These are phyloP conservation scores for Holothuria scabra DNA, from an alignment of 53 echinoderm and acorn worm species.

Conservation along the genomic window DNA sequence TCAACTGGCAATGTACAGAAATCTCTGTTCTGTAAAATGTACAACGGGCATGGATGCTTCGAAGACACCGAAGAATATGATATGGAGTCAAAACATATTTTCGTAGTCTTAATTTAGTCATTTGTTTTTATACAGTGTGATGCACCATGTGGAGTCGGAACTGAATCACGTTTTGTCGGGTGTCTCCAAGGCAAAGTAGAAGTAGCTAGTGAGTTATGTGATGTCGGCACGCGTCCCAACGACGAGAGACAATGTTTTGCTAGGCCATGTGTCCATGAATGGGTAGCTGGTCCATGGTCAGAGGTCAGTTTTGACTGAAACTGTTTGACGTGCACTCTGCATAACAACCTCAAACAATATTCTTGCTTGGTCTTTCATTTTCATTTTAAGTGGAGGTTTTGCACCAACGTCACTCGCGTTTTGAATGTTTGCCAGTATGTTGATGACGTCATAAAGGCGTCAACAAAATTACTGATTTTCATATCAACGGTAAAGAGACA, in stretches of 20 bases:
- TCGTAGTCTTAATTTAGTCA: slow-evolving; percentile 22
- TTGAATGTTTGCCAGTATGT: too few relatives aligned
- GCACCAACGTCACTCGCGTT: slow-evolving; percentile 1
- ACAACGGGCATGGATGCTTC: too few relatives aligned
- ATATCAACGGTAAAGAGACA: too few relatives aligned
- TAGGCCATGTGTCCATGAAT: slow-evolving; percentile 11
- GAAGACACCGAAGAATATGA: too few relatives aligned
- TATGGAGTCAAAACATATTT: too few relatives aligned
- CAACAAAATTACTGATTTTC: too few relatives aligned
- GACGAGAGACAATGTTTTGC: neutral
- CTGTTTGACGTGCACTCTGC: slow-evolving; percentile 18
- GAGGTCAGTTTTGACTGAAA: slow-evolving; percentile 32
- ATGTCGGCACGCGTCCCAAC: neutral
- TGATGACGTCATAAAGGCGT: too few relatives aligned
- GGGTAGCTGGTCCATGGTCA: slow-evolving; percentile 41
- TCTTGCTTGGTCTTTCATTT: slow-evolving; percentile 19
- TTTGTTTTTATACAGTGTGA: slow-evolving; percentile 53
- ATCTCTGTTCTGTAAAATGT: too few relatives aligned
- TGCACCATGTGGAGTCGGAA: slow-evolving; percentile 35
- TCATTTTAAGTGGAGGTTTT: neutral
- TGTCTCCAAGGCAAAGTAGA: slow-evolving; percentile 23
- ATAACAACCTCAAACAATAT: slow-evolving; percentile 14
- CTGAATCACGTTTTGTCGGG: slow-evolving; percentile 27
- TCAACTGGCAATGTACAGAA: too few relatives aligned
- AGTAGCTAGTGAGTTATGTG: neutral